Conservation (phyloP, 1,140 invertebrate genomes). For the Pseudachorutes palmiensis region DNA sequence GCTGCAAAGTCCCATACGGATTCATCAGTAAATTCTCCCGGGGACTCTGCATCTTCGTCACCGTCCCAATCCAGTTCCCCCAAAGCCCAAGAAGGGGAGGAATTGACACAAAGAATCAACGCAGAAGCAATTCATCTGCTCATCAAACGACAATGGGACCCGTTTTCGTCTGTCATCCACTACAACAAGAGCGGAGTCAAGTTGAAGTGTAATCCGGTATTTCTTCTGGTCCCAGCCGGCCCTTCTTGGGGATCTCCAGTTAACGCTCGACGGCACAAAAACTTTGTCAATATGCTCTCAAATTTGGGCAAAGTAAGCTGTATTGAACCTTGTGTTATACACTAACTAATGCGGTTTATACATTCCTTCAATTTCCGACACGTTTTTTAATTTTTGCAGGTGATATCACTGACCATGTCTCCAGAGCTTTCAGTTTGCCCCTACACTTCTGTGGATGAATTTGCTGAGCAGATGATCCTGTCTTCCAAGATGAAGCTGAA, state of each 20-base stretch:
- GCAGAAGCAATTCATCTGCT: constrained; percentile 56
- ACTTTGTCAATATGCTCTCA: constrained; percentile 23
- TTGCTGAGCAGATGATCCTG: constrained; percentile 61
- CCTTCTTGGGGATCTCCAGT: constrained; percentile 12
- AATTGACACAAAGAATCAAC: constrained; percentile 27
- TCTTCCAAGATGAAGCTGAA: constrained; percentile 59
- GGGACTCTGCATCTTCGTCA: no score
- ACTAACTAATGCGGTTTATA: no score
- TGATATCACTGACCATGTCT: constrained; percentile 47
- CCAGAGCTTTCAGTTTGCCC: constrained; percentile 35
- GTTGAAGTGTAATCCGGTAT: constrained; percentile 47
- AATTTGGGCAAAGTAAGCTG: constrained; percentile 25
- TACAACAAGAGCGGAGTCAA: constrained; percentile 48
- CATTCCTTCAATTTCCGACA: constrained; percentile 6
- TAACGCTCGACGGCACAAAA: constrained; percentile 19
- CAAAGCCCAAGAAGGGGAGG: background rate
- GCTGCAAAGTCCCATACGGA: background rate
- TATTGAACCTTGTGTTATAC: background rate
- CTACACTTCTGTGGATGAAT: constrained; percentile 43
- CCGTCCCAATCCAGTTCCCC: background rate
- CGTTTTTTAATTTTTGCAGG: constrained; percentile 38
- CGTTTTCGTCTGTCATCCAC: constrained; percentile 48
- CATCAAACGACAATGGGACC: constrained; percentile 70
- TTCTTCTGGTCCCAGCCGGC: constrained; percentile 28
- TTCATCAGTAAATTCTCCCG: background rate